Percentiles rank a stretch among this genome's conserved stretches.
phyloP scores from a whole-genome alignment of 1,140 invertebrate genomes.

The Procambarus virginalis region DNA sequence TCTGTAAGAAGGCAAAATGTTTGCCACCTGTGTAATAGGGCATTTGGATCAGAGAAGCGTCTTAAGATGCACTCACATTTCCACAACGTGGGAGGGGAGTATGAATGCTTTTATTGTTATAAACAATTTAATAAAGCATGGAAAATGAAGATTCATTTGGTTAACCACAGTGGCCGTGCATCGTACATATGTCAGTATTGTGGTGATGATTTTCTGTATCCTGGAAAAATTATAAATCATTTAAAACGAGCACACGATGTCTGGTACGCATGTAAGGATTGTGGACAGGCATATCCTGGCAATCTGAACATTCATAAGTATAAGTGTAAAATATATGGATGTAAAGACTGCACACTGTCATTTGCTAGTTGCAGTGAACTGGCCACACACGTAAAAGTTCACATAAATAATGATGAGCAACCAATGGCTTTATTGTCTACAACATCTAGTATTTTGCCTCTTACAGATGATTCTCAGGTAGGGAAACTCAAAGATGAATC shows the following conservation, averaged over 20 bases:
- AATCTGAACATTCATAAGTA: constrained; percentile 19
- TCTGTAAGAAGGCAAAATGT: constrained; percentile 4
- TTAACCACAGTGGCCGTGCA: constrained; percentile 46
- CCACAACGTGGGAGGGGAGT: constrained; percentile 46
- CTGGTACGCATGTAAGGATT: constrained; percentile 41
- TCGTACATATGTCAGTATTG: constrained; percentile 50
- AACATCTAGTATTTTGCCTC: background rate
- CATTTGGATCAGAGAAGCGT: constrained; percentile 41
- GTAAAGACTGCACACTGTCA: constrained; percentile 43
- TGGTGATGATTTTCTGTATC: constrained; percentile 57
- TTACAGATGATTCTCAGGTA: background rate
- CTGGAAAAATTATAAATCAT: constrained; percentile 50
- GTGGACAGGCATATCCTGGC: constrained; percentile 2
- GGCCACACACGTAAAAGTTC: background rate
- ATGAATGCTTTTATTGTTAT: constrained; percentile 50
- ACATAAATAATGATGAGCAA: background rate
- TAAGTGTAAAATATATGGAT: constrained; percentile 44
- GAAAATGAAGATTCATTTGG: constrained; percentile 60
- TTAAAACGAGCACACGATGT: constrained; percentile 45
- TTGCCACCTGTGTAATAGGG: constrained; percentile 23
- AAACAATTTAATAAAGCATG: constrained; percentile 58
- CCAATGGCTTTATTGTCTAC: background rate
- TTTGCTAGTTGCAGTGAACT: constrained; percentile 21
- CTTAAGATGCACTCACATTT: constrained; percentile 50
- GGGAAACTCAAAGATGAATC: too few relatives aligned